Evolutionary conservation across 2,797 vertebrate genomes (phyloP), one percentile per base, ranked within the genome.

Genomic region (Danio jaintianensis): DNA sequence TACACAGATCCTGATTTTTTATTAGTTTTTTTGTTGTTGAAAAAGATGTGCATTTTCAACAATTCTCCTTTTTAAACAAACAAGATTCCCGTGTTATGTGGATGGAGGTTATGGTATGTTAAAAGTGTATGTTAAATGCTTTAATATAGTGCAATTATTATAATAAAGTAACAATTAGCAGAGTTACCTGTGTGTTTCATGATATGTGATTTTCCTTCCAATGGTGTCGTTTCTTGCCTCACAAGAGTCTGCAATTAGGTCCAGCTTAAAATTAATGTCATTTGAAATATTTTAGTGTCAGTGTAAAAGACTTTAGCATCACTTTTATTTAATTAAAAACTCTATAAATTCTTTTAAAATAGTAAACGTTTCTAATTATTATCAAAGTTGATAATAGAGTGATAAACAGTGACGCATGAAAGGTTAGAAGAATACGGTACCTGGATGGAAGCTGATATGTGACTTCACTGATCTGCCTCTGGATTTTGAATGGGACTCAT

Each of bases 1-100:
- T n/a, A 83, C 74, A 78, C 73, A 13, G 74, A 63, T 80, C 38
- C 70, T 77, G 53, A 6, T 59, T 59, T 83, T 78, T 52, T n/a
- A n/a, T n/a, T n/a, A n/a, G n/a, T 67, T 73, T 59, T 62, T 59
- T 56, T 38, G 50, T 68, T 75, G 71, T 79, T 63, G 52, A 80
- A 47, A 80, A 38, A 59, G 59, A 22, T 15, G 15, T 66, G 45
- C 36, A 48, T 50, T 82, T 50, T 68, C 12, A 50, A n/a, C 8
- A 62, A 43, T 56, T 68, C 62, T 29, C 20, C 47, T 75, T 50
- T 10, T 52, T 36, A 67, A 22, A 38, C 45, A 13, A 56, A 69
- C 18, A 72, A 72, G 18, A 18, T 16, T 72, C 53, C 1, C 3
- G 0, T 29, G 22, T 48, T 45, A 53, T 18, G 42, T 71, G 12